Evolutionary conservation across 2,888 invertebrate species (phyloP).

Genomic region (Drosophila vallismaia): DNA sequence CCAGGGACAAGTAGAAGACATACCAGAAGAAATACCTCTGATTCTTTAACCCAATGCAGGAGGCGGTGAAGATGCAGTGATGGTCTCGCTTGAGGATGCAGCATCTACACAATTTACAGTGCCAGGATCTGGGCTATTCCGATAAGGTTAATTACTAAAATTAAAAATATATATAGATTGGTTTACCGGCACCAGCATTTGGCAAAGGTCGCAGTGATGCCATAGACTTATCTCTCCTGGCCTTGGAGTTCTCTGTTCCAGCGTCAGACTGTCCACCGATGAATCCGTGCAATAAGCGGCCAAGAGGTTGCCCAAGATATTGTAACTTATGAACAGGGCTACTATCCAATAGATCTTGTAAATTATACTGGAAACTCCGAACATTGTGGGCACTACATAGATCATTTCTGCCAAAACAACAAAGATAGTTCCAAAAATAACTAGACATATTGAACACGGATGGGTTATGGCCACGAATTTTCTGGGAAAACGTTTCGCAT

Average conservation of each 20-base stretch:
- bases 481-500: background rate
- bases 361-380: background rate
- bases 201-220: background rate
- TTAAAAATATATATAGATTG: background rate
- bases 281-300: background rate
- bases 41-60: background rate
- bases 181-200: constrained; percentile 1
- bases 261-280: background rate
- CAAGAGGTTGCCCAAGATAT: background rate
- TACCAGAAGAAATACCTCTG: constrained; percentile 11
- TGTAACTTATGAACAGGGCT: background rate
- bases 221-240: background rate
- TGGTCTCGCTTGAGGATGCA: background rate
- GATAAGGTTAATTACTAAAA: background rate
- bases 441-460: background rate
- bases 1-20: background rate
- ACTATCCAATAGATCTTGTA: background rate
- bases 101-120: background rate
- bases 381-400: background rate
- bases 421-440: background rate
- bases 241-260: background rate
- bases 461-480: background rate
- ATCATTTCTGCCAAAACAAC: background rate
- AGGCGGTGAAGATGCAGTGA: constrained; percentile 5
- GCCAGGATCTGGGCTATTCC: background rate